phyloP scores from a whole-genome alignment of 2,797 vertebrate species.

The Sylvilagus floridanus region DNA sequence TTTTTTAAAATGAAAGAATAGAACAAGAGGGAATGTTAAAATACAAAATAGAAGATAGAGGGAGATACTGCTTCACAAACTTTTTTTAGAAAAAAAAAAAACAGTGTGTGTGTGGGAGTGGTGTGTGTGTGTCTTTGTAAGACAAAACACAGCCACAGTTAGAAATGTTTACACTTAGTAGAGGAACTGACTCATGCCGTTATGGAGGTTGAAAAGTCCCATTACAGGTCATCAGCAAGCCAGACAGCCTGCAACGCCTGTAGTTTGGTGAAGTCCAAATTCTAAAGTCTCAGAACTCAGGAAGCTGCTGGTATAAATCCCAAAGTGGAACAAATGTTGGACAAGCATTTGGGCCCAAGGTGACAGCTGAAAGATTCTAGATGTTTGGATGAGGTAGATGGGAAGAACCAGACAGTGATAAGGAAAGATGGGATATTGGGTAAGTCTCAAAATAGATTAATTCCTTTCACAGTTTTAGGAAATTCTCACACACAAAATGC shows the following conservation, averaged over 20 bases:
- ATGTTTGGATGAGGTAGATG: background rate
- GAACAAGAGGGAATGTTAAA: background rate
- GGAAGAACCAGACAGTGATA: background rate
- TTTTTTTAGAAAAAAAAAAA: background rate
- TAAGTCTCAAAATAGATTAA: background rate
- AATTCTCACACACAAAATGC: background rate
- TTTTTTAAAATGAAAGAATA: constrained; percentile 5
- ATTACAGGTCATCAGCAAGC: no score
- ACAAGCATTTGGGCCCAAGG: background rate
- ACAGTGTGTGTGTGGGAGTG: background rate
- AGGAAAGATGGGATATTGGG: background rate
- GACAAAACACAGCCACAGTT: background rate
- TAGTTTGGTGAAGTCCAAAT: no score
- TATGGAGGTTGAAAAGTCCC: no score
- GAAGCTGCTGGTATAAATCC: no score
- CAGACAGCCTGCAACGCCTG: no score
- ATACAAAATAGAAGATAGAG: background rate
- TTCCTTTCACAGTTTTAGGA: background rate
- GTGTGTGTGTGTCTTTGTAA: background rate
- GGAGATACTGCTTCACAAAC: background rate
- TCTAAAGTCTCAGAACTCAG: no score
- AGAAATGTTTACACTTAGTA: background rate
- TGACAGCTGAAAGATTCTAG: background rate
- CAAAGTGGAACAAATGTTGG: no score
- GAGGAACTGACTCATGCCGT: no score